Evolutionary conservation across 2,888 invertebrate species (phyloP), one percentile per base, ranked within the genome.

Genomic region (Eupithecia tripunctaria): DNA sequence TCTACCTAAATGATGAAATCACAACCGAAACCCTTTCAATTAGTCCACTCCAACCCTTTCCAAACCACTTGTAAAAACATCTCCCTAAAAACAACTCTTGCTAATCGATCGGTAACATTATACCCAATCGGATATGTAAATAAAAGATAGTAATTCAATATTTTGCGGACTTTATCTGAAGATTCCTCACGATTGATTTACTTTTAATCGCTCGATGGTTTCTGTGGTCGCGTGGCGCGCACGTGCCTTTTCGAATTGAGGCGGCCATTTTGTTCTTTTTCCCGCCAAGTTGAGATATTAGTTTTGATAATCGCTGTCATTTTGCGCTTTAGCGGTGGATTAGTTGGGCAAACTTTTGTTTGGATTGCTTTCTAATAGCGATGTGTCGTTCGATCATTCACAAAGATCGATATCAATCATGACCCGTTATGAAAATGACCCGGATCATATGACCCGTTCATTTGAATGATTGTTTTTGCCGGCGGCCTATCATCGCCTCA

Each of bases 81-180:
- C 27, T 65, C 51, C 21, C 63, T 84, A 88, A 87, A 82, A 88
- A 90, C 88, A 91, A 90, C 89, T 89, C 84, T 60, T 73, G 84
- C 80, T 81, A 86, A 89, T 86, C 84, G 82, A 80, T 80, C 75
- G 77, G 92, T 90, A 92, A 94, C 90, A 75, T 78, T 90, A 93
- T 91, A 91, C 82, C 86, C 91, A 91, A 93, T 93, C 92, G 85
- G 90, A 90, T 92, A 92, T 77, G 91, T 87, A 93, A 94, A 94
- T 92, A 94, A 86, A 88, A 89, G 90, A 91, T 81, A 79, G 93
- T 91, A 93, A 94, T 86, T 87, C 84, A 88, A 94, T 93, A 91
- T 87, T 89, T 87, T 89, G 83, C 82, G 82, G 87, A 82, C 87
- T 89, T 90, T 91, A 90, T 89, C 79, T 81, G 74, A 79, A 80